Evolutionary conservation across 1,140 invertebrate genomes (phyloP).

Genomic region (Coenobita brevimanus): DNA sequence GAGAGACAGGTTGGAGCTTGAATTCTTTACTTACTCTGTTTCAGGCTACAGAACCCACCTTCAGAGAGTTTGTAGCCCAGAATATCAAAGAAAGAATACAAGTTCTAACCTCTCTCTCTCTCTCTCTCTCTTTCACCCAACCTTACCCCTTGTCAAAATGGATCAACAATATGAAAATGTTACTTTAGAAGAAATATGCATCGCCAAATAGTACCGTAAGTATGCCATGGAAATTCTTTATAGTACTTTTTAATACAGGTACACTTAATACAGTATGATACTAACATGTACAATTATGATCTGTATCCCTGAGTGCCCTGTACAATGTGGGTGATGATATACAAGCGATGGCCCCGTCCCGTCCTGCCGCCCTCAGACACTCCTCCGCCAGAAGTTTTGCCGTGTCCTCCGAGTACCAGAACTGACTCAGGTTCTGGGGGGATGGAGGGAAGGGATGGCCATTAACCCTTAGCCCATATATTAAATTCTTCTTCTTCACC

Average conservation of each 20-base stretch:
- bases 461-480: too few species aligned
- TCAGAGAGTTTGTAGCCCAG: neutral
- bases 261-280: conserved; percentile 73
- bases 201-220: too few species aligned
- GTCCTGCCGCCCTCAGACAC: conserved; percentile 76
- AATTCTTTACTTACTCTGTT: neutral
- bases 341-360: conserved; percentile 83
- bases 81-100: neutral
- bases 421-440: conserved; percentile 94
- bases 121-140: too few species aligned
- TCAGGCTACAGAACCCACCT: neutral
- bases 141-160: too few species aligned
- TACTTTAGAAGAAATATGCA: too few species aligned
- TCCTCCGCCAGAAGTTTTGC: conserved; percentile 81
- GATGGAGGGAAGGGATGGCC: too few species aligned
- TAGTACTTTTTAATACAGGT: conserved; percentile 72
- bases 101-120: too few species aligned
- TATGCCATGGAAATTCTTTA: too few species aligned
- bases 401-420: conserved; percentile 93
- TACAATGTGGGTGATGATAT: conserved; percentile 93
- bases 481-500: too few species aligned
- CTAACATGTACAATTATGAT: conserved; percentile 75
- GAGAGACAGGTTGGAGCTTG: too few species aligned
- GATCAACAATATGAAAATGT: too few species aligned
- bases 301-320: conserved; percentile 74